Evolutionary conservation across 2,888 invertebrate species (phyloP).

Genomic region (Blastobasis adustella): DNA sequence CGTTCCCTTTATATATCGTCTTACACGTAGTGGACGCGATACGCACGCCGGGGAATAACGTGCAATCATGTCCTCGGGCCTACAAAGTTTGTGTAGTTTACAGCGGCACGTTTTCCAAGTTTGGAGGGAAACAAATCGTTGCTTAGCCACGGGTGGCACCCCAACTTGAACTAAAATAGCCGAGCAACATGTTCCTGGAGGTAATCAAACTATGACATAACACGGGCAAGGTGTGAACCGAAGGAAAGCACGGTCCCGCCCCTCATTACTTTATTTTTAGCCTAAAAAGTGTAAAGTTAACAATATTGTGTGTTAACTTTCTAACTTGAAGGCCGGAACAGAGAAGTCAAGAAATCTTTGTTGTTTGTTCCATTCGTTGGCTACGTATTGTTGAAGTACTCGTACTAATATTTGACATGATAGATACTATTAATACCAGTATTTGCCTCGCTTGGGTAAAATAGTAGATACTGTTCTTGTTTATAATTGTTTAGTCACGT

Average conservation of each 20-base stretch:
- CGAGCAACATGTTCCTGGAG: conserved; percentile 31
- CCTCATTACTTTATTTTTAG: conserved; percentile 58
- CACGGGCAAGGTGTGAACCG: conserved; percentile 63
- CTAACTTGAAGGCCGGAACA: conserved; percentile 36
- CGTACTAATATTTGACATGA: too few species aligned
- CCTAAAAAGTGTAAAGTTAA: conserved; percentile 43
- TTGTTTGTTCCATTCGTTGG: too few species aligned
- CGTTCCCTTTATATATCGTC: too few species aligned
- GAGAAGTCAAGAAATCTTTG: not conserved
- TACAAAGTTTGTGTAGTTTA: not conserved
- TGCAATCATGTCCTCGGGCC: too few species aligned
- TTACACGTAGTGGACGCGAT: too few species aligned
- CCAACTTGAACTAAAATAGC: conserved; percentile 46
- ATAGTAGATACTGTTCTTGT: too few species aligned
- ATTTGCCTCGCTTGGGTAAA: too few species aligned
- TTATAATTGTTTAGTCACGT: too few species aligned
- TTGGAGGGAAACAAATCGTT: conserved; percentile 16
- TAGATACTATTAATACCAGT: too few species aligned
- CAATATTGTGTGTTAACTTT: conserved; percentile 41
- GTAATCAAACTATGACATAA: conserved; percentile 62
- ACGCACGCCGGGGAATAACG: too few species aligned
- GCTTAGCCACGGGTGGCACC: conserved; percentile 17
- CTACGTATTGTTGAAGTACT: too few species aligned
- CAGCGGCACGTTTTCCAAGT: not conserved
- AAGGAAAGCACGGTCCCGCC: conserved; percentile 50